Base-by-base conservation (phyloP, 2,797 vertebrate genomes). In the Karalla daura region DNA sequence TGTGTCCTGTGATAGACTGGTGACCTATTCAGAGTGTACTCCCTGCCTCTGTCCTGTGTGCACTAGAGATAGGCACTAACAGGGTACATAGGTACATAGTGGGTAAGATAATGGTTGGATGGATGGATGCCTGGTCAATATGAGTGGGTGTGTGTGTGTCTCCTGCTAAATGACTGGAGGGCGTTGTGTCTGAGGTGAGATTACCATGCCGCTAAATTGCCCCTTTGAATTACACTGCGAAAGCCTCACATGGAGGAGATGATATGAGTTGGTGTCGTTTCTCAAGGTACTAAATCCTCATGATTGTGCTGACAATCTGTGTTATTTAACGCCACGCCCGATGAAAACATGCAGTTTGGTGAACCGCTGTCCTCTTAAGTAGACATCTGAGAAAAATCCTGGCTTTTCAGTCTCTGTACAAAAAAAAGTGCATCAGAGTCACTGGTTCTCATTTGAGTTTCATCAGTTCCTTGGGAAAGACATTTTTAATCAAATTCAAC, bases 141-240 rank as follows among this genome's bases (percentile, higher is more conserved):
- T 43, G 10, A 39, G 36, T 24, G 28, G 21, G 12, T 1, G 45
- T 54, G 43, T 54, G 43, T 41, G 15, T 3, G 5, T 59, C n/a
- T 43, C 52, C 40, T 28, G 40, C 44, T 69, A 12, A 58, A 76
- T 69, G 6, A 24, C 41, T 24, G n/a, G 14, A 50, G 50, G 70
- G 50, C 24, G 69, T 74, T 3, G 3, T 18, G 47, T 74, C 63
- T 69, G 41, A 45, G 9, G 18, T 1, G 10, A 73, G 63, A 72
- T 77, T 54, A 59, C 50, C 15, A 10, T 67, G 72, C 39, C 24
- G 50, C 21, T 30, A 51, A 76, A 66, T 23, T 63, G 40, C 41
- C 63, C 55, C n/a, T n/a, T 64, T 25, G 36, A 70, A 80, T 78
- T 64, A 60, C 45, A 35, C 32, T 37, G 33, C 37, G 39, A 10